phyloP scores from a whole-genome alignment of 2,888 invertebrate genomes.

The Hemistola chrysoprasaria region DNA sequence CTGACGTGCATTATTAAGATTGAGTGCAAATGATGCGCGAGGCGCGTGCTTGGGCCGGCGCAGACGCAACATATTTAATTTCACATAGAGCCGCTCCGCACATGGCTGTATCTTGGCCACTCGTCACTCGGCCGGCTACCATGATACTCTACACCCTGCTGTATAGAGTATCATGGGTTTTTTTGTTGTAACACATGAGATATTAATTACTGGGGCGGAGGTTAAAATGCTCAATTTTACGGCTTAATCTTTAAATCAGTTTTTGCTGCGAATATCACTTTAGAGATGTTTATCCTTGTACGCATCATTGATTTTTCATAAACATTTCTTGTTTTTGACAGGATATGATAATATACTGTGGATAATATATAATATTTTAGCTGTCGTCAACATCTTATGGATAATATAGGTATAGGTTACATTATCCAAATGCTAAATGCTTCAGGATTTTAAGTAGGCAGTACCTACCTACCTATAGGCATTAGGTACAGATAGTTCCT shows the following conservation, averaged over 20 bases:
- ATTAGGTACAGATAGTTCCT: too few species aligned
- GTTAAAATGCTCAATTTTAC: constrained; percentile 64
- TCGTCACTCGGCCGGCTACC: constrained; percentile 22
- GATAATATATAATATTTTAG: too few species aligned
- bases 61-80: constrained; percentile 47
- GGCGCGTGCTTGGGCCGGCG: constrained; percentile 61
- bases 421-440: too few species aligned
- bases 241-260: constrained; percentile 45
- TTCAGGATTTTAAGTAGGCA: too few species aligned
- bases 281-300: constrained; percentile 12
- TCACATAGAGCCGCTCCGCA: constrained; percentile 28
- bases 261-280: constrained; percentile 27
- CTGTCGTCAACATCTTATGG: background rate
- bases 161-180: constrained; percentile 33
- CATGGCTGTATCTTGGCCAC: constrained; percentile 37
- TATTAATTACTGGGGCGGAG: constrained; percentile 75
- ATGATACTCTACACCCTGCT: constrained; percentile 41
- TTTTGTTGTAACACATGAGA: constrained; percentile 64
- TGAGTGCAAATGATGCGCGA: constrained; percentile 71
- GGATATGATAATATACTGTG: constrained; percentile 1
- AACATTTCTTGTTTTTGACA: constrained; percentile 20
- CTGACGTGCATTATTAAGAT: constrained; percentile 71
- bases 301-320: constrained; percentile 26
- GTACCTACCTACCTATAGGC: too few species aligned
- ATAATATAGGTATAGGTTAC: background rate